phyloP scores from a whole-genome alignment of 2,113 vertebrate genomes.

The Misgurnus mizolepis region DNA sequence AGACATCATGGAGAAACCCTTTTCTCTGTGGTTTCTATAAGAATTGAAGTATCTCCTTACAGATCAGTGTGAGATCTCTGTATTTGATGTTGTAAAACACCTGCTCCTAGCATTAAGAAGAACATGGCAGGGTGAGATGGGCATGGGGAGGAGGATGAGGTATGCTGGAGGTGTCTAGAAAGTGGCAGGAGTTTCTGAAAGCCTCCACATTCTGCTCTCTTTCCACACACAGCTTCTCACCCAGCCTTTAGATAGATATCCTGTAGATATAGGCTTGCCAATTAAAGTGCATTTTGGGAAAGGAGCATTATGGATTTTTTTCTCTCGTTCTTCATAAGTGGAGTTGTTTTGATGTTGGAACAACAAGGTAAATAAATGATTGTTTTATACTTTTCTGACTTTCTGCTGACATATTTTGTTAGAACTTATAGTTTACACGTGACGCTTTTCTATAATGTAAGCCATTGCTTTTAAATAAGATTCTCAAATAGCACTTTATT shows the following conservation, averaged over 20 bases:
- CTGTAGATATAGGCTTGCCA: neutral
- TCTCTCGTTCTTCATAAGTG: conserved; percentile 46
- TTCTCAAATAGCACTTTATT: neutral
- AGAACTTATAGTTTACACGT: too few species aligned
- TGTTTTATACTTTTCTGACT: neutral
- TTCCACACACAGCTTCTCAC: neutral
- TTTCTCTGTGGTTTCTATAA: neutral
- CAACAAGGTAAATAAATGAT: conserved; percentile 55
- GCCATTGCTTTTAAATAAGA: neutral
- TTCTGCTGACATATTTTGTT: neutral
- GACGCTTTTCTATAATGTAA: neutral
- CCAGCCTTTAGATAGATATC: neutral
- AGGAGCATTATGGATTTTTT: conserved; percentile 51
- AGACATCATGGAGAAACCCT: neutral
- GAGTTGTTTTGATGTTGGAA: conserved; percentile 51
- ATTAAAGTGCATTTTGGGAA: neutral
- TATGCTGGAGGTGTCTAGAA: conserved; percentile 42
- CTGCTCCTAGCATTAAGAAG: conserved; percentile 1
- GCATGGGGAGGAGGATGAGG: conserved; percentile 39
- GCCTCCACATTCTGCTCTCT: conserved; percentile 21
- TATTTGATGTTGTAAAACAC: conserved; percentile 4
- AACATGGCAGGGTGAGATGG: neutral
- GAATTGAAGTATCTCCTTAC: neutral
- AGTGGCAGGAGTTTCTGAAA: conserved; percentile 12
- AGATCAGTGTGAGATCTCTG: neutral